phyloP scores from a whole-genome alignment of 1,140 invertebrate genomes.

The Melitaea cinxia region DNA sequence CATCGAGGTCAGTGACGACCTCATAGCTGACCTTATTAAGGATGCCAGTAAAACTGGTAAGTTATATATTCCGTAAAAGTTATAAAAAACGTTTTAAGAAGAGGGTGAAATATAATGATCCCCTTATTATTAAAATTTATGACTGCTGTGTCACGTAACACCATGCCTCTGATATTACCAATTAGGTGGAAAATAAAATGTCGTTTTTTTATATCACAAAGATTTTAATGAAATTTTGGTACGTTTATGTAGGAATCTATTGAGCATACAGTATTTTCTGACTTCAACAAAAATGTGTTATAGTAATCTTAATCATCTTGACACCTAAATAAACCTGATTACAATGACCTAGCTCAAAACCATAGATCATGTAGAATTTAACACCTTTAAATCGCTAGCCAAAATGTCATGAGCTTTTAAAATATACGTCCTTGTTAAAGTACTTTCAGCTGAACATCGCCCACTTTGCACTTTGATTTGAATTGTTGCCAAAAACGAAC shows the following conservation, averaged over 20 bases:
- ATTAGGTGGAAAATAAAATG: not conserved
- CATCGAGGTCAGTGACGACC: slow-evolving; percentile 86
- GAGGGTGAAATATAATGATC: not conserved
- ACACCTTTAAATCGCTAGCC: slow-evolving; percentile 32
- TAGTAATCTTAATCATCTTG: slow-evolving; percentile 9
- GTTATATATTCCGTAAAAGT: slow-evolving; percentile 22
- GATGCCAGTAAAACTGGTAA: slow-evolving; percentile 85
- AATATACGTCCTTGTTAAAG: slow-evolving; percentile 58
- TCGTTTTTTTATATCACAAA: too few relatives aligned
- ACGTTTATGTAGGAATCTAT: not conserved
- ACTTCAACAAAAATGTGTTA: slow-evolving; percentile 6
- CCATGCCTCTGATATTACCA: not conserved
- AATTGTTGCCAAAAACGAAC: slow-evolving; percentile 63
- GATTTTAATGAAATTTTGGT: too few relatives aligned
- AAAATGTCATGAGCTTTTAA: slow-evolving; percentile 55
- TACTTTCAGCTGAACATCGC: slow-evolving; percentile 45
- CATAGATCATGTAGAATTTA: slow-evolving; percentile 21
- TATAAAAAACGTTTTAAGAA: not conserved
- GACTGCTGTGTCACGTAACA: not conserved
- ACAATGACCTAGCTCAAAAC: slow-evolving; percentile 12
- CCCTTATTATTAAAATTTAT: not conserved
- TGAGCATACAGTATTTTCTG: not conserved
- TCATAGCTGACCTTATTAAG: slow-evolving; percentile 86
- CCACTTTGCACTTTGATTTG: slow-evolving; percentile 60
- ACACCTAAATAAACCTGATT: not conserved